phyloP scores from a whole-genome alignment of 1,140 invertebrate genomes.

The Trypoxylus dichotomus region DNA sequence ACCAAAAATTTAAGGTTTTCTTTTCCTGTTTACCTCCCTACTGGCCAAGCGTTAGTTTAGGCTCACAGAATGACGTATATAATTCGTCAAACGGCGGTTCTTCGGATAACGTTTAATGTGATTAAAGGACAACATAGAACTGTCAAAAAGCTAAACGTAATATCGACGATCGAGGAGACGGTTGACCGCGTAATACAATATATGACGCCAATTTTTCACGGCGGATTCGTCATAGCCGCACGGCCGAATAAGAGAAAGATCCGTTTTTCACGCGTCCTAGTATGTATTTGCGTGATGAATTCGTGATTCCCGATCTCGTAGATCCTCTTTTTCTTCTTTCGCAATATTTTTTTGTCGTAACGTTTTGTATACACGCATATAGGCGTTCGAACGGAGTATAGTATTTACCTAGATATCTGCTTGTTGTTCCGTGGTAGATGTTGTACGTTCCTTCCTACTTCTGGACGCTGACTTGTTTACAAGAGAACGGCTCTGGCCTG shows the following conservation, averaged over 20 bases:
- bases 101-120: constrained; percentile 9
- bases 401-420: neutral
- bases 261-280: neutral
- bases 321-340: neutral
- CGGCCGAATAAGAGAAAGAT: neutral
- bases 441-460: neutral
- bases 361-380: neutral
- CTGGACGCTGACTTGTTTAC: constrained; percentile 26
- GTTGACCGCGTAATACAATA: constrained; percentile 15
- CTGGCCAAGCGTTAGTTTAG: neutral
- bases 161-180: neutral
- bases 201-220: constrained; percentile 11
- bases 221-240: neutral
- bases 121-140: neutral
- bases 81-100: constrained; percentile 5
- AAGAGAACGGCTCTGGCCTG: constrained; percentile 5
- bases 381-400: neutral
- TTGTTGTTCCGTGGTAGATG: neutral
- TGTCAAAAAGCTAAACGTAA: neutral
- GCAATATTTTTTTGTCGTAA: neutral
- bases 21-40: neutral
- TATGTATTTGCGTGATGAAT: neutral
- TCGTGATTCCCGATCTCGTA: neutral
- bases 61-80: neutral
- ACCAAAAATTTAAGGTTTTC: neutral